phyloP scores from a whole-genome alignment of 2,888 invertebrate genomes.

The Ichneumoninae sp. region DNA sequence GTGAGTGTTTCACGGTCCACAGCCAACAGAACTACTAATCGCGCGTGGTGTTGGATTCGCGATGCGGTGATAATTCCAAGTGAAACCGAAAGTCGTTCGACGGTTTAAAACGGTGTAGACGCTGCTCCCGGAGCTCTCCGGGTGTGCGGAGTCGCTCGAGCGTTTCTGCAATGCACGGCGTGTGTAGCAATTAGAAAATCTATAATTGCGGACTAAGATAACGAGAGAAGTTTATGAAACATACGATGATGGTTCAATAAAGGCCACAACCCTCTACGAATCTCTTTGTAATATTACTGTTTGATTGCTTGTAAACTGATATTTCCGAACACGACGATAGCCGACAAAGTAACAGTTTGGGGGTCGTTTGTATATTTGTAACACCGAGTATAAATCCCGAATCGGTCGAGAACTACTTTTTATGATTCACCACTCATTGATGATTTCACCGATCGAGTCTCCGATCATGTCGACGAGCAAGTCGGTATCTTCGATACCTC shows the following conservation, averaged over 20 bases:
- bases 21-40: constrained; percentile 27
- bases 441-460: constrained; percentile 69
- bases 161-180: constrained; percentile 47
- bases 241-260: constrained; percentile 43
- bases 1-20: constrained; percentile 62
- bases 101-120: constrained; percentile 51
- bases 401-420: constrained; percentile 64
- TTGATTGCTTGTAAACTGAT: constrained; percentile 16
- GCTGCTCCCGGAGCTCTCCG: constrained; percentile 11
- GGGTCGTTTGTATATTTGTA: constrained; percentile 4
- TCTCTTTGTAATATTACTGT: neutral
- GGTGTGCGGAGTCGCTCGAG: constrained; percentile 56
- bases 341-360: constrained; percentile 20
- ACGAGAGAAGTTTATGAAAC: constrained; percentile 30
- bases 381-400: constrained; percentile 6
- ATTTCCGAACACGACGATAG: constrained; percentile 37
- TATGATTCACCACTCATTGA: constrained; percentile 77
- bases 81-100: constrained; percentile 70
- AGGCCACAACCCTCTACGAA: neutral
- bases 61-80: constrained; percentile 65
- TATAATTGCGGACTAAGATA: constrained; percentile 61
- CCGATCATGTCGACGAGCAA: constrained; percentile 52
- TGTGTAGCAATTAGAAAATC: constrained; percentile 62
- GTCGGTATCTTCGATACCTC: constrained; percentile 65
- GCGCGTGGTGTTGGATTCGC: constrained; percentile 27